Conservation (phyloP, 2,888 invertebrate species). For the Drosophila rellima region DNA sequence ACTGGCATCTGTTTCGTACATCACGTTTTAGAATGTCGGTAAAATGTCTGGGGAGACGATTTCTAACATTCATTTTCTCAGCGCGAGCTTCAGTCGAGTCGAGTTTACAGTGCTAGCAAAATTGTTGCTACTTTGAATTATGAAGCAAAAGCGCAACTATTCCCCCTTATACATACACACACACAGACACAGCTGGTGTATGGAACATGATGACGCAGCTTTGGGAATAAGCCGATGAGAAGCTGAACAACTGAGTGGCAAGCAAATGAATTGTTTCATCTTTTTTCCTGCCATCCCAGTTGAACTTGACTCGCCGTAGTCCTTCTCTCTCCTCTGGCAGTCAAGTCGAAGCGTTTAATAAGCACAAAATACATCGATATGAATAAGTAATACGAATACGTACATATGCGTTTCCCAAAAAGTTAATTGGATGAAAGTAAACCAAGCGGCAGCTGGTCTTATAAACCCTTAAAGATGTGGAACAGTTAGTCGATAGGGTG, state of each 20-base stretch:
- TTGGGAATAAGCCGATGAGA: constrained; percentile 65
- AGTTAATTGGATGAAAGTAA: constrained; percentile 49
- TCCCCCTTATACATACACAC: too few relatives aligned
- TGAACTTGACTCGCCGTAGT: constrained; percentile 38
- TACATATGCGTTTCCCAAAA: constrained; percentile 36
- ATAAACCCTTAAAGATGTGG: not conserved
- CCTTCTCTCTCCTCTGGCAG: not conserved
- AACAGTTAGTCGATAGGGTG: not conserved
- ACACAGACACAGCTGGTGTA: constrained; percentile 10
- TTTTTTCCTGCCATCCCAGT: constrained; percentile 16
- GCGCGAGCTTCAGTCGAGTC: constrained; percentile 39
- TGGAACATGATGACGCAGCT: constrained; percentile 59
- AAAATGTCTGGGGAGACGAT: constrained; percentile 72
- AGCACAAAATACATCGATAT: constrained; percentile 48
- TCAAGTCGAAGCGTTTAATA: constrained; percentile 58
- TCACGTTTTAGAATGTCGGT: constrained; percentile 58
- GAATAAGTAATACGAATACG: constrained; percentile 60
- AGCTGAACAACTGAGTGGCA: constrained; percentile 55
- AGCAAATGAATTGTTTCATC: constrained; percentile 66
- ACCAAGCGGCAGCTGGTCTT: constrained; percentile 17
- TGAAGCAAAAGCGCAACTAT: constrained; percentile 61
- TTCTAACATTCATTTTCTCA: constrained; percentile 75
- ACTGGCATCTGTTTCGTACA: constrained; percentile 39
- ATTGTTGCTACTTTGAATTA: constrained; percentile 72
- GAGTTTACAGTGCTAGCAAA: constrained; percentile 56